Evolutionary conservation across 2,113 vertebrate species (phyloP), one percentile per base, ranked within the genome.

Genomic region (Antigone vipio): DNA sequence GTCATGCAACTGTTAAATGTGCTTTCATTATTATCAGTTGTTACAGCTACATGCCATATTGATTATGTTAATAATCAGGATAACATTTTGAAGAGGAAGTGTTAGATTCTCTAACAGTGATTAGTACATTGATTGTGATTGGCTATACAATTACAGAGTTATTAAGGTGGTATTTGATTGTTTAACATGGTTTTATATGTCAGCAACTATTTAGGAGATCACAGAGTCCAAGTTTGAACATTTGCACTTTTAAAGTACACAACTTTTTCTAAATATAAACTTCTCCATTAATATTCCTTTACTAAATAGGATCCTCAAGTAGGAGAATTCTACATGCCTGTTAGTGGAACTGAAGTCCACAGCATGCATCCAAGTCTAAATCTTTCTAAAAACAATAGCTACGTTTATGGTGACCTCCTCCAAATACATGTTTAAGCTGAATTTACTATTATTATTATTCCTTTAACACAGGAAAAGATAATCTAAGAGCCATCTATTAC

Each of bases 81-180:
- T 49, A 93, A 64, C 44, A 56, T 82, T 89, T 73, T 64, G 53
- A 87, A 94, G 49, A 62, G 84, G 87, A 95, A 93, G 18, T 64
- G 24, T 91, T 91, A 62, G 74, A 93, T 87, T 89, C 96, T 88
- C 56, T 79, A 81, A 68, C 20, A 75, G 45, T 79, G 76, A 86
- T 89, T 91, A 89, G 64, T 24, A 55, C 29, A 87, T 64, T 63
- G 88, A 93, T 30, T 84, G 60, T 68, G 66, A 88, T 78, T 75
- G 22, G 64, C 68, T 78, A 49, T 29, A 47, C 68, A 86, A 47
- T 82, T 94, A 83, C 35, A 90, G 35, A 66, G 32, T 68, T 68
- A 66, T 68, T 86, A 86, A 64, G 22, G 30, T 72, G 56, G 21
- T 15, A 53, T 77, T 92, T 94, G 52, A 30, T 55, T 86, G 12